Evolutionary conservation across 2,888 invertebrate genomes (phyloP), one percentile per base, ranked within the genome.

Genomic region (Glyphotaelius pellucidus): DNA sequence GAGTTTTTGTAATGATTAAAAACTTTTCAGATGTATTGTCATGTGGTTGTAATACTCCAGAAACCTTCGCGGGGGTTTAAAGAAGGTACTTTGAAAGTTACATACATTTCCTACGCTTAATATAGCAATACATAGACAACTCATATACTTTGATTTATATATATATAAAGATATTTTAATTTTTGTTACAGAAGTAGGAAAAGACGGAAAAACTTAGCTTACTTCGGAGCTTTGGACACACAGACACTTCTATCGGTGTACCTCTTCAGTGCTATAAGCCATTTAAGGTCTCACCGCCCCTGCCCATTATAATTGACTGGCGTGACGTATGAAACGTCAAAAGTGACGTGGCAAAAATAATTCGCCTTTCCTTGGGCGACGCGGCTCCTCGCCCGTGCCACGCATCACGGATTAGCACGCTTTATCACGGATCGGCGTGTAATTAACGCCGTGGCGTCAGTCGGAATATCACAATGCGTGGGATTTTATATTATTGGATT

Each of bases 311-410:
- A 67, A 52, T 67, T 88, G 88, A 88, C 52, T 11, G 67, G 88
- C 52, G 88, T 88, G 88, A 88, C 88, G 52, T 67, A 67, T 32
- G 31, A 88, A 67, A 30, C 52, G 88, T 88, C 88, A 88, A 67
- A 67, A 88, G 15, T 88, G 88, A 88, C 88, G 67, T n/a, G 88
- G 52, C 88, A 52, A 30, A 88, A 88, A 67, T 88, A 88, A 88
- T 88, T 88, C 88, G n/a, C 42, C 42, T 67, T 67, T 85, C 85
- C 85, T 85, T 38, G 38, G 30, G 31, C 35, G 85, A 35, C 85
- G 85, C 85, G 85, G 38, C 35, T 67, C 67, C n/a, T 5, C n/a
- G 67, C 67, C 5, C 67, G 67, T 67, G 67, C 67, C 67, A 67
- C 67, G 67, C 67, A 67, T 67, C 67, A 67, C 67, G 67, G 67